Percentiles rank a stretch among this genome's conserved stretches.
These are phyloP conservation scores for Chesias legatella DNA, from an alignment of 2,888 invertebrate species.

Conservation along the genomic window DNA sequence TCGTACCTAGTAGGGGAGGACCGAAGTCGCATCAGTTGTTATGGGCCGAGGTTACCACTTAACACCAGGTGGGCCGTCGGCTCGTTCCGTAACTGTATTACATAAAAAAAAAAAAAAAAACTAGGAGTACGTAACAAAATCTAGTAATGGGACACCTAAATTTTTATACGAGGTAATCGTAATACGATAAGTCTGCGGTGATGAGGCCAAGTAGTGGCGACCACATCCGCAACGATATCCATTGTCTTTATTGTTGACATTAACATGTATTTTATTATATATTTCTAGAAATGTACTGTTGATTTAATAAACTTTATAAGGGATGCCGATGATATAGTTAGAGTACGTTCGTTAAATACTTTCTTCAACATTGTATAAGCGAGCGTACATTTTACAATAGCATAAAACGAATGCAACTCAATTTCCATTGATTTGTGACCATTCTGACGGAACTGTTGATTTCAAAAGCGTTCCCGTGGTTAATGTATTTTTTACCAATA, in stretches of 20 bases:
- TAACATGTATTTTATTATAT: conserved; percentile 3
- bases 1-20: too few relatives aligned
- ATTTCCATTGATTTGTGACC: conserved; percentile 37
- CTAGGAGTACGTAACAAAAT: conserved; percentile 20
- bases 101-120: too few relatives aligned
- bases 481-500: conserved; percentile 32
- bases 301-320: too few relatives aligned
- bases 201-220: conserved; percentile 42
- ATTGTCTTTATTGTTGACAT: conserved; percentile 25
- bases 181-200: conserved; percentile 47
- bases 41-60: too few relatives aligned
- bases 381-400: conserved; percentile 24
- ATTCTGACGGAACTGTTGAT: conserved; percentile 44
- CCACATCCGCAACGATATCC: conserved; percentile 58
- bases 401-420: conserved; percentile 27
- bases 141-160: conserved; percentile 18
- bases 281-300: too few relatives aligned
- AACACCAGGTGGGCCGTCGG: too few relatives aligned
- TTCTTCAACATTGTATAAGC: conserved; percentile 25
- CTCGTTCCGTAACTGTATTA: too few relatives aligned
- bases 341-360: not conserved
- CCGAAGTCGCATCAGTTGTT: too few relatives aligned
- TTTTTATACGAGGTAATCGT: conserved; percentile 31
- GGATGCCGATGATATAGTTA: too few relatives aligned
- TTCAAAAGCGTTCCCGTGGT: conserved; percentile 44